These are phyloP conservation scores for Fulmarus glacialis DNA, from an alignment of 2,113 vertebrate genomes.

Conservation along the genomic window DNA sequence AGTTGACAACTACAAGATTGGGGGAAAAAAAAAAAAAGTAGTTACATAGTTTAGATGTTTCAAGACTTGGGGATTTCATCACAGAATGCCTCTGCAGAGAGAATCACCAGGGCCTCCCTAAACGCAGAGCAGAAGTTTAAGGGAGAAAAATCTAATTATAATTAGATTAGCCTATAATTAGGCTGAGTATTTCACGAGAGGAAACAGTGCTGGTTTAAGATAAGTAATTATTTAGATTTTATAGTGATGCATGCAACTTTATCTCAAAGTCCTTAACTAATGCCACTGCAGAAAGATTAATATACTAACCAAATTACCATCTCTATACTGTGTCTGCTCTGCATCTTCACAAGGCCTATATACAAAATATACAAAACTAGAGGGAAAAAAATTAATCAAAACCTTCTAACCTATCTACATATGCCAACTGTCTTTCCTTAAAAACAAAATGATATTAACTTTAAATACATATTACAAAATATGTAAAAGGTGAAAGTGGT, in stretches of 20 bases:
- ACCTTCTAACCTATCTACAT: background rate
- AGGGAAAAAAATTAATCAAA: background rate
- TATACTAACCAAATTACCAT: background rate
- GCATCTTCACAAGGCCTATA: background rate
- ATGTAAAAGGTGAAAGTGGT: background rate
- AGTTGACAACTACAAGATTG: background rate
- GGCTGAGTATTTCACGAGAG: background rate
- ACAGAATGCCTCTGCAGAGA: background rate
- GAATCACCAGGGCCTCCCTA: background rate
- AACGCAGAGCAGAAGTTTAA: background rate
- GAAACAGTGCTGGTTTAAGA: background rate
- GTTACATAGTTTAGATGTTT: background rate
- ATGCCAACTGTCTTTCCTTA: background rate
- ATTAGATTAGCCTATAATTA: background rate
- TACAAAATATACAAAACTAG: background rate
- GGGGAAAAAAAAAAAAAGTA: background rate
- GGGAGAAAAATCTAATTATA: background rate
- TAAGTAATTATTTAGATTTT: background rate
- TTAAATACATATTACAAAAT: background rate
- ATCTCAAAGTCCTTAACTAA: background rate
- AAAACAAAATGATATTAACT: background rate
- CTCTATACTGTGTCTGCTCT: background rate
- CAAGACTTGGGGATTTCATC: background rate
- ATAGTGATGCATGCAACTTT: background rate
- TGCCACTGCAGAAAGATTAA: background rate